phyloP scores from a whole-genome alignment of 1,140 invertebrate species.

The Penaeus indicus region DNA sequence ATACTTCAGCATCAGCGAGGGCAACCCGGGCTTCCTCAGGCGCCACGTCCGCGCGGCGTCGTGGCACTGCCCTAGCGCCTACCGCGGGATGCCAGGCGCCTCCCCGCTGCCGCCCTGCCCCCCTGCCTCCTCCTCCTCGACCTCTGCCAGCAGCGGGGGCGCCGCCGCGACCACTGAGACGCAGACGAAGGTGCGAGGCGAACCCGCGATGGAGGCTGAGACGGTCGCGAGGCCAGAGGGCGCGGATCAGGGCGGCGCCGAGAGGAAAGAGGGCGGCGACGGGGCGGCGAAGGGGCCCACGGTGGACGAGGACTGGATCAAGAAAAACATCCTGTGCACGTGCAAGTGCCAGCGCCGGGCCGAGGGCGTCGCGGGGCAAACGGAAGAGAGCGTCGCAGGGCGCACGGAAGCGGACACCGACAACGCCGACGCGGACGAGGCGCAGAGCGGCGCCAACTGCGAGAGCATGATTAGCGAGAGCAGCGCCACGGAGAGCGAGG shows the following conservation, averaged over 20 bases:
- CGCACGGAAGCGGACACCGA: too few relatives aligned
- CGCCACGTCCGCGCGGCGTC: too few relatives aligned
- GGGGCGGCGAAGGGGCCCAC: neutral
- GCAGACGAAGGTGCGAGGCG: neutral
- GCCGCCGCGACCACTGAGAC: neutral
- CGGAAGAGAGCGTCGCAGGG: neutral
- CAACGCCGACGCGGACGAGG: too few relatives aligned
- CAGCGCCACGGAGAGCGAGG: neutral
- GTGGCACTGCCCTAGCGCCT: neutral
- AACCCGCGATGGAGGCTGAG: neutral
- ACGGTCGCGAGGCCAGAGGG: neutral
- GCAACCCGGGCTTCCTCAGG: too few relatives aligned
- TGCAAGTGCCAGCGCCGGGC: slow-evolving; percentile 34
- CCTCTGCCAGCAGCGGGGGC: neutral
- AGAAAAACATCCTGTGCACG: slow-evolving; percentile 58
- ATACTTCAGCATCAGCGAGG: neutral
- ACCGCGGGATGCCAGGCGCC: neutral
- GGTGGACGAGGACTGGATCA: slow-evolving; percentile 56
- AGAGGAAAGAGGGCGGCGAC: neutral
- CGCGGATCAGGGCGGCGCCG: neutral
- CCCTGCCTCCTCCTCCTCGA: neutral
- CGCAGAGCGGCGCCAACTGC: too few relatives aligned
- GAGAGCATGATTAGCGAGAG: too few relatives aligned
- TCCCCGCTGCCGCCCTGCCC: neutral
- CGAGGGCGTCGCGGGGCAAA: neutral